These are phyloP conservation scores for Nemotelus pantherinus DNA, from an alignment of 2,888 invertebrate genomes.

Conservation along the genomic window DNA sequence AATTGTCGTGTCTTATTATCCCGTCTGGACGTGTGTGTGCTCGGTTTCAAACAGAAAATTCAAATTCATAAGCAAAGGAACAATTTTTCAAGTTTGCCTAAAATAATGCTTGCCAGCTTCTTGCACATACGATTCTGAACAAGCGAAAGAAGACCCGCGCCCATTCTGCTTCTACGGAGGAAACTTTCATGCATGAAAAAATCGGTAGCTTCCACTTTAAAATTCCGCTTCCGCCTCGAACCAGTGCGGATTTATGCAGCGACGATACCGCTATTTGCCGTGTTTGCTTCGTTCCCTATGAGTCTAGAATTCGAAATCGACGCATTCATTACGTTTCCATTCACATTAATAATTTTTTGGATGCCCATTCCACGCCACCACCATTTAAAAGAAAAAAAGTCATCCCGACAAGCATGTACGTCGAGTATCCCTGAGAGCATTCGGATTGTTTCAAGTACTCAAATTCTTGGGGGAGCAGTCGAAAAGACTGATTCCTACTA, in stretches of 20 bases:
- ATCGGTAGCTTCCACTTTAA: conserved; percentile 48
- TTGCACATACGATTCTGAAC: conserved; percentile 30
- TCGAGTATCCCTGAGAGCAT: conserved; percentile 34
- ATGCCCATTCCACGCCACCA: conserved; percentile 43
- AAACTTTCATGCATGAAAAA: conserved; percentile 44
- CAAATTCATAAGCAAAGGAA: conserved; percentile 50
- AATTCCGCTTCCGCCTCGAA: conserved; percentile 13
- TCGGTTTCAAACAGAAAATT: conserved; percentile 49
- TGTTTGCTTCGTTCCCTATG: conserved; percentile 20
- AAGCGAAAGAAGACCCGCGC: conserved; percentile 2
- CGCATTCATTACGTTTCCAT: conserved; percentile 51
- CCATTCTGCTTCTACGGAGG: not conserved
- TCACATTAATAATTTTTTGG: conserved; percentile 50
- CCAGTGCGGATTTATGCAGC: not conserved
- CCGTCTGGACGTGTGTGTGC: conserved; percentile 44
- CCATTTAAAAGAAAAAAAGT: conserved; percentile 30
- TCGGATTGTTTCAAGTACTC: conserved; percentile 46
- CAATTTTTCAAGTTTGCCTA: conserved; percentile 47
- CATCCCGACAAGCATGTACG: conserved; percentile 24
- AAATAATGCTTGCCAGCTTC: conserved; percentile 33
- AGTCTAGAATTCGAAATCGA: conserved; percentile 46
- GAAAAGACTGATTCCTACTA: conserved; percentile 10
- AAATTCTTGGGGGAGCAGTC: conserved; percentile 30
- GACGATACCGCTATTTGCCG: conserved; percentile 8
- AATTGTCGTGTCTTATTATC: conserved; percentile 49